Evolutionary conservation across 1,140 invertebrate species (phyloP).

Genomic region (Hylyphantes graminicola): DNA sequence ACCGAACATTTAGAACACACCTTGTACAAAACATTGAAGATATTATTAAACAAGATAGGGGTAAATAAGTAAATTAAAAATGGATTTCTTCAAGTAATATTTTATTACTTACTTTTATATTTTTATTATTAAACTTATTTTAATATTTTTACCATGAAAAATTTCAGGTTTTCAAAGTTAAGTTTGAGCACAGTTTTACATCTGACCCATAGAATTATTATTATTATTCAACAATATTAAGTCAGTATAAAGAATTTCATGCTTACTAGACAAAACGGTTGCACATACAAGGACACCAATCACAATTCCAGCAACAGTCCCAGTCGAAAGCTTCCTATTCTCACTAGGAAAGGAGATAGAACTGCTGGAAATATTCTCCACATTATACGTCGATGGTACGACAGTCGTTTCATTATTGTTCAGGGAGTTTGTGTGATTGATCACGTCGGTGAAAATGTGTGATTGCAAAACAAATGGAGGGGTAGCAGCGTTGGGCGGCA

Average conservation of each 20-base stretch:
- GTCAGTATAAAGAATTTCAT: neutral
- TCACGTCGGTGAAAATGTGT: constrained; percentile 11
- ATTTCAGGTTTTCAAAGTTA: too few relatives aligned
- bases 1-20: too few relatives aligned
- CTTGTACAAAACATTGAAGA: too few relatives aligned
- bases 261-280: constrained; percentile 57
- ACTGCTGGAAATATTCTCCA: constrained; percentile 34
- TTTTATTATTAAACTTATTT: too few relatives aligned
- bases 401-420: constrained; percentile 17
- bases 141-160: too few relatives aligned
- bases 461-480: constrained; percentile 9
- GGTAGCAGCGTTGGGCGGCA: neutral
- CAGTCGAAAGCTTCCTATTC: constrained; percentile 34
- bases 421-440: constrained; percentile 25
- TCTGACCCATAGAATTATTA: too few relatives aligned
- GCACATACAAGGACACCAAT: constrained; percentile 49
- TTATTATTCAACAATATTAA: neutral
- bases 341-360: constrained; percentile 11
- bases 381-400: constrained; percentile 4
- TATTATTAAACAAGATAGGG: too few relatives aligned
- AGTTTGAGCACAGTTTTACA: too few relatives aligned
- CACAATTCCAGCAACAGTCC: constrained; percentile 48
- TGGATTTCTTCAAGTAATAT: too few relatives aligned
- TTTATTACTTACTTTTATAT: too few relatives aligned
- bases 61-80: too few relatives aligned